Evolutionary conservation across 2,888 invertebrate genomes (phyloP).

Genomic region (Linnaemya vulpina): DNA sequence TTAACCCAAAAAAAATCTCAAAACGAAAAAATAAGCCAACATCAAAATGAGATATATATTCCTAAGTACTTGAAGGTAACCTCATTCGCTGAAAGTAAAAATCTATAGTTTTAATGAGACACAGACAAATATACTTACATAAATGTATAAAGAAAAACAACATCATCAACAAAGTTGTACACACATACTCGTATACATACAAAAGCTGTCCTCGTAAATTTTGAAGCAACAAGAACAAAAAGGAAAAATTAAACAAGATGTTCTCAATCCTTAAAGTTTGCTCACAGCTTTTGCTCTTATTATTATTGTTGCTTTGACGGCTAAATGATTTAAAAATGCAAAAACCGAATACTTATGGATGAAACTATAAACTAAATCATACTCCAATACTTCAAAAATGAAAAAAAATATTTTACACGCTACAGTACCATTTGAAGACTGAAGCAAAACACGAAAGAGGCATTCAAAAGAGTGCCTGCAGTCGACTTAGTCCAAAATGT

Average conservation of each 20-base stretch:
- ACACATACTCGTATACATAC: neutral
- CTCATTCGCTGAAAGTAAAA: constrained; percentile 54
- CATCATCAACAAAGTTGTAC: neutral
- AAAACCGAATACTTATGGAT: constrained; percentile 15
- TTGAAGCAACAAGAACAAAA: constrained; percentile 5
- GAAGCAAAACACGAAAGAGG: neutral
- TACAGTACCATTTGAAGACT: constrained; percentile 1
- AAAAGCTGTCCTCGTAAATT: constrained; percentile 22
- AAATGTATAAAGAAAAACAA: constrained; percentile 1
- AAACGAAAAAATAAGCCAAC: neutral
- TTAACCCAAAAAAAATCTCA: neutral
- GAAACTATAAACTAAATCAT: constrained; percentile 4
- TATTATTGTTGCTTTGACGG: constrained; percentile 7
- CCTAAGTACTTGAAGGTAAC: constrained; percentile 46
- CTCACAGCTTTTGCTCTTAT: constrained; percentile 1
- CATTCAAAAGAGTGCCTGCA: too few species aligned
- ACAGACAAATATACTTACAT: neutral
- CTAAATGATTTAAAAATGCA: constrained; percentile 46
- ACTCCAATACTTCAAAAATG: neutral
- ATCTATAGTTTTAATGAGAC: constrained; percentile 20
- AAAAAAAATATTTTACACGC: neutral
- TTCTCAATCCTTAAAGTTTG: constrained; percentile 15
- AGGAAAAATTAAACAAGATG: constrained; percentile 11
- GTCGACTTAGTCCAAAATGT: too few species aligned
- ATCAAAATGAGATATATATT: constrained; percentile 18